Evolutionary conservation across 2,113 vertebrate species (phyloP).

Genomic region (Hemicordylus capensis): DNA sequence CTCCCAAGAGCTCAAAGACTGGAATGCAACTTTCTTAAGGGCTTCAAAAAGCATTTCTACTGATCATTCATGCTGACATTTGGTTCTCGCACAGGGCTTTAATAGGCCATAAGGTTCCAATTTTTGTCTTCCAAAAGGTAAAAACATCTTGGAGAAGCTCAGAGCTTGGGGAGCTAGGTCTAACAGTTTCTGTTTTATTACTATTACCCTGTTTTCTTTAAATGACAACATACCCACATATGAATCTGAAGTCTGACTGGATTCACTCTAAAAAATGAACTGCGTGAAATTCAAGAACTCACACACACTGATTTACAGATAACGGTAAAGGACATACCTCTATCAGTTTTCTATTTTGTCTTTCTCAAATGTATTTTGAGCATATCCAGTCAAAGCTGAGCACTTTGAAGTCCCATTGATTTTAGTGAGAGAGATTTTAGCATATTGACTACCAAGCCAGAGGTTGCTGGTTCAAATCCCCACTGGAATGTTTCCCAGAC

Average conservation of each 20-base stretch:
- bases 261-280: not conserved
- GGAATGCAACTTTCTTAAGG: constrained; percentile 62
- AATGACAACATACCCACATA: not conserved
- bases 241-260: not conserved
- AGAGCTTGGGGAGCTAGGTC: constrained; percentile 41
- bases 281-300: not conserved
- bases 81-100: constrained; percentile 61
- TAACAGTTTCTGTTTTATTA: constrained; percentile 23
- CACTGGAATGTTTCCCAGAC: too few relatives aligned
- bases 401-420: too few relatives aligned
- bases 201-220: constrained; percentile 8
- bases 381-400: too few relatives aligned
- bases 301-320: not conserved
- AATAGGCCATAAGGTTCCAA: constrained; percentile 69
- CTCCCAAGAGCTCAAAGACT: constrained; percentile 59
- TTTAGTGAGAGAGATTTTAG: too few relatives aligned
- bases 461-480: too few relatives aligned
- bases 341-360: not conserved
- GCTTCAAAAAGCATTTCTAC: constrained; percentile 61
- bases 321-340: not conserved
- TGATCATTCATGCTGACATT: constrained; percentile 68
- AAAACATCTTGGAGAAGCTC: constrained; percentile 51
- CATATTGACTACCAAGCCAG: too few relatives aligned
- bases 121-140: constrained; percentile 53
- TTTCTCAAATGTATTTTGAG: not conserved